Evolutionary conservation across 2,888 invertebrate genomes (phyloP).

Genomic region (Tachina fera): DNA sequence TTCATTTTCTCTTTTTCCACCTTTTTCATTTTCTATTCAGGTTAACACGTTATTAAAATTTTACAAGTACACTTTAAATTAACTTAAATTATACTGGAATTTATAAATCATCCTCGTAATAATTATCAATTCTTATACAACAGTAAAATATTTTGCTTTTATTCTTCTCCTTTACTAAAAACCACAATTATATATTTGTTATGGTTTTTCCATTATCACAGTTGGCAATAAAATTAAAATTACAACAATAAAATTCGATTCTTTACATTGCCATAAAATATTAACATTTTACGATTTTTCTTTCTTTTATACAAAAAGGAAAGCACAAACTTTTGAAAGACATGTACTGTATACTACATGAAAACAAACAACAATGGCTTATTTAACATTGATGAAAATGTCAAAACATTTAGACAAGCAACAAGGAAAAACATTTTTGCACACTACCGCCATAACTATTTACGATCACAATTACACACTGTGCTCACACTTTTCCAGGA

Average conservation of each 20-base stretch:
- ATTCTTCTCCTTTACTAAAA: no score
- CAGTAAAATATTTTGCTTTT: no score
- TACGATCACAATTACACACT: neutral
- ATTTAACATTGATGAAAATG: conserved; percentile 46
- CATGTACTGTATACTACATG: neutral
- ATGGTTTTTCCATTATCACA: no score
- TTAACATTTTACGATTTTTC: neutral
- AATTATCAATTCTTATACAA: no score
- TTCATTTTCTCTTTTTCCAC: no score
- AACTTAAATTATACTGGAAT: no score
- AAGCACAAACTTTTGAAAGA: neutral
- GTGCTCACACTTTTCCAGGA: neutral
- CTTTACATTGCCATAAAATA: neutral
- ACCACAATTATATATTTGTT: no score
- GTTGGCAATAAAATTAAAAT: no score
- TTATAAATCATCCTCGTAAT: no score
- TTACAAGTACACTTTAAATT: no score
- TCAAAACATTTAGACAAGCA: conserved; percentile 12
- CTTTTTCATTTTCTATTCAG: no score
- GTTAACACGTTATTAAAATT: no score
- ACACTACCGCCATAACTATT: neutral
- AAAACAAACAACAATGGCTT: conserved; percentile 6
- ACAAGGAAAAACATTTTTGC: conserved; percentile 1
- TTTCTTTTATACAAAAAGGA: neutral
- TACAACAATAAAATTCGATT: neutral